Base-by-base conservation (phyloP, 2,113 vertebrate species). In the Coregonus clupeaformis region DNA sequence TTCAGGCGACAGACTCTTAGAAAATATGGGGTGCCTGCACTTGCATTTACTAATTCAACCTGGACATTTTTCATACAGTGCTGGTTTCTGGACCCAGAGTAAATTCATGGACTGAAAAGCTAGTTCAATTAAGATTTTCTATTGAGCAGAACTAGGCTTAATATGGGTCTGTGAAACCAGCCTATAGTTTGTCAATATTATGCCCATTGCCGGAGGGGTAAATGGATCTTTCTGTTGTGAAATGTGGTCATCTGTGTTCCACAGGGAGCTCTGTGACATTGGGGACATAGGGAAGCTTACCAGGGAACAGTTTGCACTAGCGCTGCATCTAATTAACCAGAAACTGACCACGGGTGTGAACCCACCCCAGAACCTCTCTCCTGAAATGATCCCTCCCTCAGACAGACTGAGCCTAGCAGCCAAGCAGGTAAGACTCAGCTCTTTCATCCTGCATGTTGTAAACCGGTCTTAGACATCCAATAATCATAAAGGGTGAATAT, bases 331-430 rank as follows among this genome's bases (percentile, higher is more conserved):
- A 79, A 99, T 99, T 88, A 98, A 96, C 90, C 96, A 97, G 88
- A 98, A 97, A 87, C 85, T 99, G 83, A 91, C 88, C 14, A 98
- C 96, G 86, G 97, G 97, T 73, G 85, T 94, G 72, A 97, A 99
- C 69, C 98, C 97, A 73, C 98, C 98, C 71, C 97, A 96, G 75
- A 89, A 76, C 74, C 94, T 99, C 72, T 90, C 93, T 77, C 90
- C 94, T 11, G 98, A 99, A 68, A 99, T 99, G 98, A 94, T 99
- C 73, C 98, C 98, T 80, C 98, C 97, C 18, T 95, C 96, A 30
- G 98, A 99, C 83, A 94, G 94, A 63, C 87, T 90, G 24, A 89
- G 49, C 4, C 3, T 52, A 18, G 49, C 72, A 69, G 87, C 92
- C 76, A 95, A 95, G 80, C 95, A 94, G 94, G 96, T 97, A 91